These are phyloP conservation scores for Scaptomyza hsui DNA, from an alignment of 1,140 invertebrate genomes.

Conservation along the genomic window DNA sequence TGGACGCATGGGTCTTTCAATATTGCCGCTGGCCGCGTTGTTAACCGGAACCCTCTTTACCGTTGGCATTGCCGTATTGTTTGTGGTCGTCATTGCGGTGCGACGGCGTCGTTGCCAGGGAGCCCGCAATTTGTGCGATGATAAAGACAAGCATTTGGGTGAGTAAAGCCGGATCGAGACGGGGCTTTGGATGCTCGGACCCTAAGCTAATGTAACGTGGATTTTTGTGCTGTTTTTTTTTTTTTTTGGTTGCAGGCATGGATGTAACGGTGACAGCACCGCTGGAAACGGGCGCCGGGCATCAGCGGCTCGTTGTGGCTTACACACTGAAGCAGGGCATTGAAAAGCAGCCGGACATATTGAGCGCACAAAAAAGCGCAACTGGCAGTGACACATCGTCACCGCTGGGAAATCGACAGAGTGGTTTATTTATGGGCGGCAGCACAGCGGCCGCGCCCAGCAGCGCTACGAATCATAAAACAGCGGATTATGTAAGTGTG, in stretches of 20 bases:
- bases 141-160: slow-evolving; percentile 86
- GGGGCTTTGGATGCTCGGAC: not conserved
- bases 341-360: slow-evolving; percentile 84
- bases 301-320: slow-evolving; percentile 86
- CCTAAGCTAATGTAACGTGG: not conserved
- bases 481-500: slow-evolving; percentile 77
- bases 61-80: slow-evolving; percentile 87
- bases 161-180: slow-evolving; percentile 55
- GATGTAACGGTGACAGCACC: slow-evolving; percentile 83
- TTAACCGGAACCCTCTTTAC: slow-evolving; percentile 87
- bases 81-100: slow-evolving; percentile 86
- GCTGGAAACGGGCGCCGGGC: slow-evolving; percentile 86
- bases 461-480: slow-evolving; percentile 64
- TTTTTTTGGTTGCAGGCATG: slow-evolving; percentile 76
- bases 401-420: slow-evolving; percentile 81
- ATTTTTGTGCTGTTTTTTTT: slow-evolving; percentile 5
- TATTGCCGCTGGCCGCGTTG: slow-evolving; percentile 87
- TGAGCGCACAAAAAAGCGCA: slow-evolving; percentile 84
- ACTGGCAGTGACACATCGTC: slow-evolving; percentile 80
- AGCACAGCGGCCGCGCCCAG: slow-evolving; percentile 52
- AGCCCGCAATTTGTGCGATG: slow-evolving; percentile 73
- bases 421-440: slow-evolving; percentile 71
- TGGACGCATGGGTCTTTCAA: slow-evolving; percentile 86
- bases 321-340: slow-evolving; percentile 86
- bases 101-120: slow-evolving; percentile 83